Evolutionary conservation across 2,888 invertebrate genomes (phyloP).

Genomic region (Lutraria lutraria): DNA sequence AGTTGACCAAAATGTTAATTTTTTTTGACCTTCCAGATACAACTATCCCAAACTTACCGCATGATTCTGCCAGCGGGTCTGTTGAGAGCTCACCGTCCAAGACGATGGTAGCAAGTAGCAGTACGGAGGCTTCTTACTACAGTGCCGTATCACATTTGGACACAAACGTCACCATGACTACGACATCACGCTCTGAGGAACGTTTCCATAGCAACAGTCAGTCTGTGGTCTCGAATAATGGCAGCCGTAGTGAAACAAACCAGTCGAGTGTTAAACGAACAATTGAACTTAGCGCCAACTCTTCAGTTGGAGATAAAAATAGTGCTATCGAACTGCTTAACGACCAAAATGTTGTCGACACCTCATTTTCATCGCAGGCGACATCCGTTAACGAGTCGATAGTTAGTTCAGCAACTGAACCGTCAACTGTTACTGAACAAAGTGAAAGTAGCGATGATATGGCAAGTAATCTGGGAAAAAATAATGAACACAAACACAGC

Average conservation of each 20-base stretch:
- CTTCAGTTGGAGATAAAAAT: slow-evolving; percentile 21
- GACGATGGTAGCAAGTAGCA: slow-evolving; percentile 50
- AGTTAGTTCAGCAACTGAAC: slow-evolving; percentile 45
- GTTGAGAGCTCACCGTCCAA: slow-evolving; percentile 51
- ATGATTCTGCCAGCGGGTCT: slow-evolving; percentile 43
- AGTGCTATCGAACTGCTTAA: slow-evolving; percentile 35
- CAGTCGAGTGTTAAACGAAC: slow-evolving; percentile 33
- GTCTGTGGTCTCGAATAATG: slow-evolving; percentile 25
- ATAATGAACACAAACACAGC: not conserved
- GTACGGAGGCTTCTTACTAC: slow-evolving; percentile 66
- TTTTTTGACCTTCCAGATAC: slow-evolving; percentile 52
- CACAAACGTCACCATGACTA: not conserved
- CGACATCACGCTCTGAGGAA: slow-evolving; percentile 34
- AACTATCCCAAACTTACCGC: slow-evolving; percentile 63
- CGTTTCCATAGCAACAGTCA: slow-evolving; percentile 36
- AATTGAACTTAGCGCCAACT: slow-evolving; percentile 21
- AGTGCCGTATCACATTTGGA: slow-evolving; percentile 54
- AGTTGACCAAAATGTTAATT: too few relatives aligned
- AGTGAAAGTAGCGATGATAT: slow-evolving; percentile 42
- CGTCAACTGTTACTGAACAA: slow-evolving; percentile 23
- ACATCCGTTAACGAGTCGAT: slow-evolving; percentile 53
- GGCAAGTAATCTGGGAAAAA: not conserved
- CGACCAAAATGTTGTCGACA: slow-evolving; percentile 48
- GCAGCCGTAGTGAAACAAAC: slow-evolving; percentile 40
- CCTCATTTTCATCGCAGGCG: slow-evolving; percentile 59